Evolutionary conservation across 92 coral and sea anemone genomes (phyloP), one percentile per base, ranked within the genome.

Genomic region (Heliopora coerulea): DNA sequence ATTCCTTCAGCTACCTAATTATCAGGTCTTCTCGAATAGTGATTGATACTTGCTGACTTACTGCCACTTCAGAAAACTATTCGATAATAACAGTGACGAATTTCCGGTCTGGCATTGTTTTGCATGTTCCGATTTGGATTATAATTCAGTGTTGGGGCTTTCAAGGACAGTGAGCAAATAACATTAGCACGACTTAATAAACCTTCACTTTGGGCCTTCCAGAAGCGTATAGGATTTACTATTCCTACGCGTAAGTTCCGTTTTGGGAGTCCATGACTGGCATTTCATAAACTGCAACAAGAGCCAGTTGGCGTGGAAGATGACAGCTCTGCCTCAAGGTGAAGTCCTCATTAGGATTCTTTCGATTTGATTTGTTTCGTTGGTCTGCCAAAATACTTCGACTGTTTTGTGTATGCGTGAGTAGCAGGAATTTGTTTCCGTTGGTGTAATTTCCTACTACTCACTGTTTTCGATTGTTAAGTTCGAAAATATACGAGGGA

Each of bases 31-130:
- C n/a, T n/a, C n/a, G 8, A 17, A 15, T 46, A 6, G 31, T 68
- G 40, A 49, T 68, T 50, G 48, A 49, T 54, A 52, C 62, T 21
- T 35, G 77, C 77, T 34, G 77, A 50, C 63, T 29, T 49, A 33
- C 48, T 68, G 64, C 49, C 77, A 70, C 77, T 70, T 70, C 31
- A 54, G n/a, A 23, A 56, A 56, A 56, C 61, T 56, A 56, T 56
- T 56, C 50, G 56, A 70, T 70, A 70, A 70, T 70, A 37, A 70
- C 58, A 49, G 77, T 70, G 77, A 70, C 77, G 77, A 70, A 70
- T 49, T 70, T 70, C 77, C 77, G 77, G 63, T 20, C 8, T 70
- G 6, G 77, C 58, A 70, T 70, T 70, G 77, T 70, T 68, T 69
- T 31, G 77, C 28, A 39, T 14, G 56, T 54, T 70, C 77, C 77